Evolutionary conservation across 2,888 invertebrate genomes (phyloP), one percentile per base, ranked within the genome.

Genomic region (Microdon myrmicae): DNA sequence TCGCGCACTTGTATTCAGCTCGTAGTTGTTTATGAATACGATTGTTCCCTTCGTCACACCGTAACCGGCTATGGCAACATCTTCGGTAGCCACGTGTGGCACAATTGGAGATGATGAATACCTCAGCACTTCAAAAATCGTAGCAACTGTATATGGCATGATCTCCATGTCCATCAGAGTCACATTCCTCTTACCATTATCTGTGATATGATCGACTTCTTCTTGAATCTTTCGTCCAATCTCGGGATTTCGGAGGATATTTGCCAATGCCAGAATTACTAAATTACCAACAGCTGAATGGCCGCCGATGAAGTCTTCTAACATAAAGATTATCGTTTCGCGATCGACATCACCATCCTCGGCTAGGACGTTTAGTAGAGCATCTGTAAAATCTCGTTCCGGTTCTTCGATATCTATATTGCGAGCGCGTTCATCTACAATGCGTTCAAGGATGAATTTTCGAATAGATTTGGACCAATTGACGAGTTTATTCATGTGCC

Each of bases 301-400:
- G 0, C 92, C 92, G 0, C 92, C 92, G 1, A 92, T 76, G 70
- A 93, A 90, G 72, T 92, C 92, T 81, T 92, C 90, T 1, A 90
- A 78, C 82, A 89, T 89, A 71, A 86, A 90, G 34, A 90, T 86
- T 5, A 90, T 87, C 2, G 89, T 89, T 37, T 90, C 85, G 77
- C 89, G 85, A 41, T 86, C 86, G 29, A 90, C 83, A 1, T 84
- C 83, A 1, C 82, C 80, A 67, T 87, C 85, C 48, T 86, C 85
- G 39, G 85, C 83, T 0, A 90, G 73, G 31, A 89, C 87, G 58
- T 86, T 82, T 0, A 92, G 77, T 0, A 91, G 77, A 1, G 89
- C 89, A 71, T 91, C 90, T 0, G 90, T 84, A 74, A 91, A 90
- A 68, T 92, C 90, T 13, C 84, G 83, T 23, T 89, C 87, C 0